Evolutionary conservation across 2,797 vertebrate species (phyloP).

Genomic region (Columba guinea): DNA sequence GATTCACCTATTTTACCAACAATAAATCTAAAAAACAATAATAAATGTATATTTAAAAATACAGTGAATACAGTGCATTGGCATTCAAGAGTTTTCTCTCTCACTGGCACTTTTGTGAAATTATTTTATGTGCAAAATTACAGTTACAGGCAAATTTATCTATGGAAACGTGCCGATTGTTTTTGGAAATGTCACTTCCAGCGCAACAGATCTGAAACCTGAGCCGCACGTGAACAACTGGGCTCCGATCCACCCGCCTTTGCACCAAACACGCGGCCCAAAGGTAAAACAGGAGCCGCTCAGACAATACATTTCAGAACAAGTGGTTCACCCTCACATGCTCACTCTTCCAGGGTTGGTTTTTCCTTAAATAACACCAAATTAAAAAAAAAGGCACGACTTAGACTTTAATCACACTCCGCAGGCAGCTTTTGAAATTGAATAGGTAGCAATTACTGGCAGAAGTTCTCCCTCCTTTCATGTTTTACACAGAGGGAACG

Average conservation of each 20-base stretch:
- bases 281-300: not conserved
- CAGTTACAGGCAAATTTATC: too few relatives aligned
- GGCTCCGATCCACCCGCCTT: not conserved
- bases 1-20: not conserved
- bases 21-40: not conserved
- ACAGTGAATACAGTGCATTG: not conserved
- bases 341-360: not conserved
- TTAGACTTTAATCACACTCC: not conserved
- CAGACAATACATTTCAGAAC: not conserved
- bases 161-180: rapidly evolving
- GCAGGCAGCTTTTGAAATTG: not conserved
- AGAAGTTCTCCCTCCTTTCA: not conserved
- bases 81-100: not conserved
- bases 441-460: not conserved
- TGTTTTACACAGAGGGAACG: not conserved
- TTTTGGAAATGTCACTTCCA: not conserved
- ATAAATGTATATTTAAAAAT: rapidly evolving
- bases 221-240: rapidly evolving
- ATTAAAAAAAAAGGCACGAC: not conserved
- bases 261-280: not conserved
- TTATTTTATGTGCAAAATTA: not conserved
- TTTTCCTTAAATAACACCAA: not conserved
- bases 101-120: rapidly evolving
- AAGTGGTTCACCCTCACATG: not conserved
- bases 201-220: not conserved